Percentiles rank a stretch among this genome's conserved stretches.
phyloP scores from a whole-genome alignment of 1,140 invertebrate genomes.

The Vanessa tameamea region DNA sequence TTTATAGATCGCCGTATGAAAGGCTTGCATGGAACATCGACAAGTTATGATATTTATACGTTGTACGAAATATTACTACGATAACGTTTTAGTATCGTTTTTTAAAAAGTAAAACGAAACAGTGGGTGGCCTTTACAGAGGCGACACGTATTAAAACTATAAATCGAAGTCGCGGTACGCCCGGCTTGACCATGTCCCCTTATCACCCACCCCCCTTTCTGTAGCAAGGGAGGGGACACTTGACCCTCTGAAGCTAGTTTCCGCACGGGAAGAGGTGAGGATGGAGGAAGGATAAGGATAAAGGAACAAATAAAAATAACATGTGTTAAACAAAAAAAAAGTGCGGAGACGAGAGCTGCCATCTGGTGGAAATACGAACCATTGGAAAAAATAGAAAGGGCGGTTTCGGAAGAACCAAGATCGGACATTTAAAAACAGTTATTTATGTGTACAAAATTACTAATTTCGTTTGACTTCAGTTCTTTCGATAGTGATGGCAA shows the following conservation, averaged over 20 bases:
- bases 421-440: not conserved
- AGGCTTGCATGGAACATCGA: not conserved
- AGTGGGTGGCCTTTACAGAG: slow-evolving; percentile 52
- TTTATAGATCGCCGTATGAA: slow-evolving; percentile 3
- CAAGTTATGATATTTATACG: not conserved
- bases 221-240: slow-evolving; percentile 53
- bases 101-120: slow-evolving; percentile 53
- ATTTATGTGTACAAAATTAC: not conserved
- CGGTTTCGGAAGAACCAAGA: not conserved
- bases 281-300: slow-evolving; percentile 45
- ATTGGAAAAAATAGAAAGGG: not conserved
- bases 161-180: slow-evolving; percentile 57
- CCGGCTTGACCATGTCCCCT: slow-evolving; percentile 64
- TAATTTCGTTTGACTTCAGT: not conserved
- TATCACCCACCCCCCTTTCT: slow-evolving; percentile 54
- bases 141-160: slow-evolving; percentile 59
- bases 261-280: slow-evolving; percentile 57
- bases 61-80: too few species aligned
- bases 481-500: slow-evolving; percentile 19
- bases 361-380: slow-evolving; percentile 14
- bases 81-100: slow-evolving; percentile 7
- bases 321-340: slow-evolving; percentile 57
- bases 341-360: slow-evolving; percentile 59
- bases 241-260: slow-evolving; percentile 53
- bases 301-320: slow-evolving; percentile 60